phyloP scores from a whole-genome alignment of 2,888 invertebrate species.

The Plebejus anna region DNA sequence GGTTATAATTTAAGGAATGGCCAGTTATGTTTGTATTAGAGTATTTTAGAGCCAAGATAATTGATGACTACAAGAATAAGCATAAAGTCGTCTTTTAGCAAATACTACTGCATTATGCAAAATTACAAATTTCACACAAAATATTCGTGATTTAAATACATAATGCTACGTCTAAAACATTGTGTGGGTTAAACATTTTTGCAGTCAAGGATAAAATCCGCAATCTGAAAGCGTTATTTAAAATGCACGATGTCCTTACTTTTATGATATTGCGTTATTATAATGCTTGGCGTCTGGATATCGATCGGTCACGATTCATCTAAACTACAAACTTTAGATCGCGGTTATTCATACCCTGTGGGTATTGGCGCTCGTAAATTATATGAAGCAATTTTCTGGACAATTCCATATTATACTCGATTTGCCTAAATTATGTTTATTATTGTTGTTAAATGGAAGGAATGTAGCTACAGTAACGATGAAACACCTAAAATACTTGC shows the following conservation, averaged over 20 bases:
- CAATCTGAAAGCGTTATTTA: constrained; percentile 17
- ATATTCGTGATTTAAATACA: not conserved
- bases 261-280: constrained; percentile 12
- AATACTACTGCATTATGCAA: not conserved
- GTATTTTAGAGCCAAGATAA: not conserved
- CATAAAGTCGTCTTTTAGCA: not conserved
- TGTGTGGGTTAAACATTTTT: not conserved
- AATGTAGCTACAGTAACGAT: not conserved
- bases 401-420: not conserved
- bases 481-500: not conserved
- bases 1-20: not conserved
- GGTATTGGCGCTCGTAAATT: not conserved
- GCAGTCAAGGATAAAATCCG: constrained; percentile 11
- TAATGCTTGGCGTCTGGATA: not conserved
- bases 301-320: constrained; percentile 13
- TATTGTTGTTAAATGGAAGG: not conserved
- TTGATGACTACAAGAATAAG: not conserved
- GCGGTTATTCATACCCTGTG: constrained; percentile 8
- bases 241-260: constrained; percentile 15
- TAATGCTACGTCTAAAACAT: not conserved
- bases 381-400: constrained; percentile 10
- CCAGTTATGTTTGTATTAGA: not conserved
- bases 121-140: not conserved
- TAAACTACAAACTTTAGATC: constrained; percentile 14
- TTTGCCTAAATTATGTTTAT: not conserved